Percentiles rank a stretch among this genome's conserved stretches.
Conservation (phyloP, 2,888 invertebrate genomes). For the Sarcophaga subvicina region DNA sequence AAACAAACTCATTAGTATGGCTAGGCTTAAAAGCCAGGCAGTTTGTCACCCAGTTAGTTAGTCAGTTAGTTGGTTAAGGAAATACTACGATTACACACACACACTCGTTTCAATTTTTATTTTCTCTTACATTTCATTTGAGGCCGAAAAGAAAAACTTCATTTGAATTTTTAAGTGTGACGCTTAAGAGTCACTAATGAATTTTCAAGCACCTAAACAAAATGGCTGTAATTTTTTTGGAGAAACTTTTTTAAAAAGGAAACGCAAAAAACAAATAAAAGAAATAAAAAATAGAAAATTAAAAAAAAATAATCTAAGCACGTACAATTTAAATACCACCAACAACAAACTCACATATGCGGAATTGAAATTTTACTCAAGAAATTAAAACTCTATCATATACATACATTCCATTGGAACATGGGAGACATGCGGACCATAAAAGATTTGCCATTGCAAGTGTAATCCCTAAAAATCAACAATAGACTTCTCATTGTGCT, state of each 20-base stretch:
- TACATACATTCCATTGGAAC: no score
- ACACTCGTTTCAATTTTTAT: not conserved
- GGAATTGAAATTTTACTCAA: not conserved
- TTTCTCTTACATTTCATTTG: conserved; percentile 1
- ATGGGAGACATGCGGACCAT: no score
- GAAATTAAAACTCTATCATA: not conserved
- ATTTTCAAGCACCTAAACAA: conserved; percentile 50
- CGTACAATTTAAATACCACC: conserved; percentile 4
- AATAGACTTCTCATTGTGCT: not conserved
- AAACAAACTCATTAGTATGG: conserved; percentile 52
- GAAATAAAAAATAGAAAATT: not conserved
- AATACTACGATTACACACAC: not conserved
- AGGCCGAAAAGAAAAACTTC: not conserved
- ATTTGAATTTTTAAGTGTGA: conserved; percentile 59
- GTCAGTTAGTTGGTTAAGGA: not conserved
- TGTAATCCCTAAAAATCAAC: not conserved
- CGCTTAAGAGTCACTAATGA: conserved; percentile 56
- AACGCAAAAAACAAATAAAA: conserved; percentile 1
- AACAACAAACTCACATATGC: conserved; percentile 1
- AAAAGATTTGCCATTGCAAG: no score
- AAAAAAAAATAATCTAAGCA: not conserved
- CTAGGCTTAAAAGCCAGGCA: conserved; percentile 34
- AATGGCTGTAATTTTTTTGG: not conserved
- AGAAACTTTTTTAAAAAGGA: not conserved
- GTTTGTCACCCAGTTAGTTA: conserved; percentile 1